These are phyloP conservation scores for Dromius quadrimaculatus DNA, from an alignment of 2,888 invertebrate genomes.

Conservation along the genomic window DNA sequence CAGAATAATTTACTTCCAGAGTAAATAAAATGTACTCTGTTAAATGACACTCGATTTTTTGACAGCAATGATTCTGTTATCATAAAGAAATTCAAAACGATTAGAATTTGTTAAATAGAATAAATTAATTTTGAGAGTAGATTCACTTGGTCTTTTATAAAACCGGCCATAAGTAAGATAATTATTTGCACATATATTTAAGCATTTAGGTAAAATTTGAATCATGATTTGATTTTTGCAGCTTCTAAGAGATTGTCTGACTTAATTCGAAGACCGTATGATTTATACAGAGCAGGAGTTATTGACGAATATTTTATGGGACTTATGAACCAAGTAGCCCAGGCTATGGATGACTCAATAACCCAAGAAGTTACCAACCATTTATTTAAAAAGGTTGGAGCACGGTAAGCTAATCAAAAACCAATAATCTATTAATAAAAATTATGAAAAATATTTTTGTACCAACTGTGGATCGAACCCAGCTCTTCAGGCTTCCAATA, in stretches of 20 bases:
- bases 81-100: too few species aligned
- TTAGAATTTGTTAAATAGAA: too few species aligned
- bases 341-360: slow-evolving; percentile 95
- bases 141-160: too few species aligned
- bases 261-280: slow-evolving; percentile 88
- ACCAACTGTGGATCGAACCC: too few species aligned
- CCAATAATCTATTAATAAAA: not conserved
- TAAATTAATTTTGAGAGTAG: too few species aligned
- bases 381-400: slow-evolving; percentile 85
- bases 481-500: too few species aligned
- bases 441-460: slow-evolving; percentile 47
- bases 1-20: too few species aligned
- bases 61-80: too few species aligned
- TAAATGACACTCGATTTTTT: too few species aligned
- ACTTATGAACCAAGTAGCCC: slow-evolving; percentile 92
- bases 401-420: slow-evolving; percentile 57
- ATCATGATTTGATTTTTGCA: slow-evolving; percentile 62
- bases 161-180: too few species aligned
- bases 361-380: slow-evolving; percentile 93
- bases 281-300: slow-evolving; percentile 90
- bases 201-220: slow-evolving; percentile 54
- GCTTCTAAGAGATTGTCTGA: slow-evolving; percentile 91
- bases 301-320: slow-evolving; percentile 94
- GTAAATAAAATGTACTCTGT: too few species aligned
- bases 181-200: not conserved